Percentiles rank a stretch among this genome's conserved stretches.
Conservation (phyloP, 37 sponge, comb jelly and placozoan species). For the Lycopodina hypogea region DNA sequence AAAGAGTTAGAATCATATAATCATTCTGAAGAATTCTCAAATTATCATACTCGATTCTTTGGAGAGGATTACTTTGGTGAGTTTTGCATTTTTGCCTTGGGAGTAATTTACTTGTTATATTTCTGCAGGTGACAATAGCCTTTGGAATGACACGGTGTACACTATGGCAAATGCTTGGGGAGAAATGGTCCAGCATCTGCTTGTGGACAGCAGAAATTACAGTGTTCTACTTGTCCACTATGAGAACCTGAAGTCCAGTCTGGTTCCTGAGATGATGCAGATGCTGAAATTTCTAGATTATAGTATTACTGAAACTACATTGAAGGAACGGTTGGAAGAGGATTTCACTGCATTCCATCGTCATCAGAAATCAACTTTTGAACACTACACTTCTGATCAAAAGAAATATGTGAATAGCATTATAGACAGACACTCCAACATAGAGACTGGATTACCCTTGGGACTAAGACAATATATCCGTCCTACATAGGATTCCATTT, state of each 20-base stretch:
- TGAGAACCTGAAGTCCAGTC: constrained; percentile 27
- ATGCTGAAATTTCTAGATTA: constrained; percentile 25
- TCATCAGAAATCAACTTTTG: constrained; percentile 16
- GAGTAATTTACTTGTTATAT: background rate
- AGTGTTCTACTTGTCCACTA: constrained; percentile 22
- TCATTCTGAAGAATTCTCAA: background rate
- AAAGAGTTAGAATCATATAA: background rate
- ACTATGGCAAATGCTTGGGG: background rate
- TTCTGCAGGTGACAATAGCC: background rate
- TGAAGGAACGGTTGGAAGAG: background rate
- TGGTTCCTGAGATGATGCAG: constrained; percentile 4
- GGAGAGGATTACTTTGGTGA: constrained; percentile 34
- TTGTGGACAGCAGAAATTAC: background rate
- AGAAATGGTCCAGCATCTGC: background rate
- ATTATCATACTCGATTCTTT: constrained; percentile 8
- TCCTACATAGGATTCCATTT: background rate
- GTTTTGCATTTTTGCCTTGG: background rate
- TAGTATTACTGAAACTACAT: background rate
- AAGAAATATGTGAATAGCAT: constrained; percentile 13
- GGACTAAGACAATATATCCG: background rate
- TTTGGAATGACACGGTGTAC: background rate
- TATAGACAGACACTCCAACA: background rate
- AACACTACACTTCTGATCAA: constrained; percentile 36
- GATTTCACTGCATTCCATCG: constrained; percentile 7
- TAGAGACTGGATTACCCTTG: background rate